These are phyloP conservation scores for Xiphydria camelus DNA, from an alignment of 2,888 invertebrate species.

Conservation along the genomic window DNA sequence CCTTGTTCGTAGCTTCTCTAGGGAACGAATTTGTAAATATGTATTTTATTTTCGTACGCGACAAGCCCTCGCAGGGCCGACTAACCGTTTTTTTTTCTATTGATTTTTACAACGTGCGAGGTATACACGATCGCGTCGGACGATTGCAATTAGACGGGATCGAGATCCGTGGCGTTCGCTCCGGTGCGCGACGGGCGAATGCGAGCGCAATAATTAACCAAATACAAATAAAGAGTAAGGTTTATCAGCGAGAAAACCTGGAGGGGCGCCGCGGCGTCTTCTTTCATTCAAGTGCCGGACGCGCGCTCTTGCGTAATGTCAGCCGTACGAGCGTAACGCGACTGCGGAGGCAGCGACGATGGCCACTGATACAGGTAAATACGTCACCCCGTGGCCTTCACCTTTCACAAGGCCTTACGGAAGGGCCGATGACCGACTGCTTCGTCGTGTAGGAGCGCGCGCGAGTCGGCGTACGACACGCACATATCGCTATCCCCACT, in stretches of 20 bases:
- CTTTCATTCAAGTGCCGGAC: too few species aligned
- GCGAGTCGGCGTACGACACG: conserved; percentile 11
- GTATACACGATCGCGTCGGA: neutral
- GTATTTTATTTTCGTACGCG: conserved; percentile 24
- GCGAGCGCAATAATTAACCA: conserved; percentile 31
- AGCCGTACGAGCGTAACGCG: too few species aligned
- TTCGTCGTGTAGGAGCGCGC: conserved; percentile 7
- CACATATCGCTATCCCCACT: too few species aligned
- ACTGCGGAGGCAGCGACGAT: too few species aligned
- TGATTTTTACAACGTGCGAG: neutral
- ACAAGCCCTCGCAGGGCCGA: neutral
- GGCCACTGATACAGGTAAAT: too few species aligned
- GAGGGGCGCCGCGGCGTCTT: too few species aligned
- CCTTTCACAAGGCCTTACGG: conserved; percentile 31
- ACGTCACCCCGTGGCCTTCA: conserved; percentile 26
- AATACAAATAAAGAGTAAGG: conserved; percentile 29
- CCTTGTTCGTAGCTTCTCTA: conserved; percentile 14
- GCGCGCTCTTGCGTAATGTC: too few species aligned
- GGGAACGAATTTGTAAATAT: conserved; percentile 30
- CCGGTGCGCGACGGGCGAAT: conserved; percentile 3
- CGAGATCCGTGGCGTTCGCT: too few species aligned
- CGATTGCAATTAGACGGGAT: neutral
- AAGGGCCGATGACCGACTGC: conserved; percentile 31
- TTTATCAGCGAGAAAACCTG: too few species aligned
- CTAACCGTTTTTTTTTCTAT: conserved; percentile 5